Evolutionary conservation across 92 coral and sea anemone genomes (phyloP).

Genomic region (Epizoanthus fatuus): DNA sequence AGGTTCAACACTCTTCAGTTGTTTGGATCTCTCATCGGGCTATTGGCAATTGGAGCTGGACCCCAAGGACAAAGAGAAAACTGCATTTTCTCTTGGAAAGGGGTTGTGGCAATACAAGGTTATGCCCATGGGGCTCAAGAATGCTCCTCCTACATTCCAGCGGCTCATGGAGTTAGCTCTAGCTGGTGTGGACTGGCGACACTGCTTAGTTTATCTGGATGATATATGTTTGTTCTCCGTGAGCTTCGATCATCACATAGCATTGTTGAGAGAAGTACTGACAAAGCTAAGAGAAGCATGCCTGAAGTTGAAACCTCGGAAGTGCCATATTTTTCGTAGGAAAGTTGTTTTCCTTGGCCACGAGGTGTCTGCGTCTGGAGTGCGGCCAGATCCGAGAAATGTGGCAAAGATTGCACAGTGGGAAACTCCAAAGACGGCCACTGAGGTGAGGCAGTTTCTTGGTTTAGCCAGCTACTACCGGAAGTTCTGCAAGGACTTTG

Average conservation of each 20-base stretch:
- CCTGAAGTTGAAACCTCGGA: slow-evolving; percentile 12
- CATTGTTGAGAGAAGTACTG: slow-evolving; percentile 26
- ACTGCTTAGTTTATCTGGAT: slow-evolving; percentile 14
- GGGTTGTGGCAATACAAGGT: slow-evolving; percentile 32
- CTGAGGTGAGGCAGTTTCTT: slow-evolving; percentile 44
- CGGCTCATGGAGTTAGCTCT: slow-evolving; percentile 46
- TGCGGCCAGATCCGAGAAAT: slow-evolving; percentile 29
- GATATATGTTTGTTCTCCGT: slow-evolving; percentile 33
- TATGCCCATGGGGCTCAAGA: slow-evolving; percentile 8
- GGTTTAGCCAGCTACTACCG: slow-evolving; percentile 52
- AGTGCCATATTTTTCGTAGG: slow-evolving; percentile 5
- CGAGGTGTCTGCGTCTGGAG: slow-evolving; percentile 31
- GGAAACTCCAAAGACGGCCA: slow-evolving; percentile 24
- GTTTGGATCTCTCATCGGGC: slow-evolving; percentile 19
- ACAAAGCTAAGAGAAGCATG: not conserved
- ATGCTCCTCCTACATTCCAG: slow-evolving; percentile 29
- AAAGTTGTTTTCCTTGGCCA: slow-evolving; percentile 46
- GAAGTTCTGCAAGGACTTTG: slow-evolving; percentile 41
- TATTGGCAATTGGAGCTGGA: slow-evolving; percentile 43
- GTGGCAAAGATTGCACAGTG: slow-evolving; percentile 25
- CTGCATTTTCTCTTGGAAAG: slow-evolving; percentile 32
- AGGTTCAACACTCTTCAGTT: not conserved
- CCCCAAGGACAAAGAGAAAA: slow-evolving; percentile 4
- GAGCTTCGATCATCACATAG: slow-evolving; percentile 6
- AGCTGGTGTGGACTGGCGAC: slow-evolving; percentile 4